Base-by-base conservation (phyloP, 64 coral and sea anemone genomes). In the Stylophora pistillata region DNA sequence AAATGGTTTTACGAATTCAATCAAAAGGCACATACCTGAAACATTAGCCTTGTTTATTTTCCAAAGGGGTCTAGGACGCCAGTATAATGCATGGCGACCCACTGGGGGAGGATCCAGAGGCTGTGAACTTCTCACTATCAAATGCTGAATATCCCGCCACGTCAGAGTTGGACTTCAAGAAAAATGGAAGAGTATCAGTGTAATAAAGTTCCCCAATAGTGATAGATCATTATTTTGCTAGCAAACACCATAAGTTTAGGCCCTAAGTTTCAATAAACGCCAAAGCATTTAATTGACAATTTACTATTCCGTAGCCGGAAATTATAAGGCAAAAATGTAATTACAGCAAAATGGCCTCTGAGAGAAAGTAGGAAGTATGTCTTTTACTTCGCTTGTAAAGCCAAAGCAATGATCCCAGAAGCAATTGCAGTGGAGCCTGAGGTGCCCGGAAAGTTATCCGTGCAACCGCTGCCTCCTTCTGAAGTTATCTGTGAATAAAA, bases 91-190 rank as follows among this genome's bases (percentile, higher is more conserved):
- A n/a, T n/a, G n/a, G n/a, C n/a, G n/a, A n/a, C n/a, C n/a, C n/a
- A n/a, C n/a, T n/a, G n/a, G n/a, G n/a, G n/a, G 68, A 56, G 84
- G 84, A 86, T 2, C 37, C 41, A 86, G 53, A 15, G 84, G 84
- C 84, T 86, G 79, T 23, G 88, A 90, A 58, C 77, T 90, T 83
- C 88, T 90, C 10, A 32, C 78, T 37, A 90, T 90, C 31, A 90
- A 59, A n/a, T 90, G 88, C 63, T 90, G 88, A 15, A 90, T 69
- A 31, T 90, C 88, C 10, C 88, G 78, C 88, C 88, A 90, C 15
- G 88, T 83, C 31, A 90, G 88, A 11, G 74, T 31, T 72, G 77
- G 63, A 15, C 88, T 90, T 28, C 21, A 81, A 41, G 37, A 41
- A 41, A 41, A 41, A 41, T n/a, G n/a, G n/a, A n/a, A n/a, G n/a